These are phyloP conservation scores for Megalops cyprinoides DNA, from an alignment of 2,797 vertebrate genomes.

Conservation along the genomic window DNA sequence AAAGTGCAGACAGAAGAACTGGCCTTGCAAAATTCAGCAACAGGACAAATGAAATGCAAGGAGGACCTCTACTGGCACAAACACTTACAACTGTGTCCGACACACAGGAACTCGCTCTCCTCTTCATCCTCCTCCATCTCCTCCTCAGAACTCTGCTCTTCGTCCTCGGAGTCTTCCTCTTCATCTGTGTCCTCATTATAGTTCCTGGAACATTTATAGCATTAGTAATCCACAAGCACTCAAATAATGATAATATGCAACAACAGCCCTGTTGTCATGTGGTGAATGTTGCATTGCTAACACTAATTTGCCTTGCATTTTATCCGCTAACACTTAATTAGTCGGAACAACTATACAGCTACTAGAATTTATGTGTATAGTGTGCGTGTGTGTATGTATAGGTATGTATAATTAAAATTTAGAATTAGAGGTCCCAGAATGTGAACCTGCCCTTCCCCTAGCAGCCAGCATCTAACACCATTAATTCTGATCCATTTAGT, in stretches of 20 bases:
- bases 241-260: neutral
- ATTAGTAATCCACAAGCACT: too few relatives aligned
- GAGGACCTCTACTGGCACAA: neutral
- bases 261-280: too few relatives aligned
- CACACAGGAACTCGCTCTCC: constrained; percentile 84
- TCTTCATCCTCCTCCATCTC: constrained; percentile 81
- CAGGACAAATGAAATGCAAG: neutral
- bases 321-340: too few relatives aligned
- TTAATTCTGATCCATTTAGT: too few relatives aligned
- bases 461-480: too few relatives aligned
- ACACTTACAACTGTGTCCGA: constrained; percentile 88
- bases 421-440: too few relatives aligned
- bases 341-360: too few relatives aligned
- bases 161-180: constrained; percentile 80
- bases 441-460: too few relatives aligned
- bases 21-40: neutral
- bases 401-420: too few relatives aligned
- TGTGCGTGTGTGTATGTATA: neutral
- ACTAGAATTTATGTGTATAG: too few relatives aligned
- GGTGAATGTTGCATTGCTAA: too few relatives aligned
- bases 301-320: too few relatives aligned
- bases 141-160: constrained; percentile 79
- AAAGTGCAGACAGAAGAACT: neutral
- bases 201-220: constrained; percentile 69
- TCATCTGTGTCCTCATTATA: constrained; percentile 90